Percentiles rank a stretch among this genome's conserved stretches.
Evolutionary conservation across 1,140 invertebrate genomes (phyloP).

Genomic region (Pseudomyrmex dendroicus): DNA sequence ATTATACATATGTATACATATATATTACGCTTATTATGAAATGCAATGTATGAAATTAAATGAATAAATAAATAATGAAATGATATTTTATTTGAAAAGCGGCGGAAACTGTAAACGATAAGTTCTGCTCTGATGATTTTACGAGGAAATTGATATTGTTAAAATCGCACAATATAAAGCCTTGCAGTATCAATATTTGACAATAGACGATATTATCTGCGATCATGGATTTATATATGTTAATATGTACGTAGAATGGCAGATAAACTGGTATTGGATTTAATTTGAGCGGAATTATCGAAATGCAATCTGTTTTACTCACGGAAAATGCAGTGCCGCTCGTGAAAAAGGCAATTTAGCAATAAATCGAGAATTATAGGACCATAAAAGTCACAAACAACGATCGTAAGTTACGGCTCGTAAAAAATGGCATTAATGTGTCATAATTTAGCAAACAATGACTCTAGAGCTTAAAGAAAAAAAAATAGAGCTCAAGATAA

Average conservation of each 20-base stretch:
- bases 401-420: constrained; percentile 1
- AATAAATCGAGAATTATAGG: constrained; percentile 29
- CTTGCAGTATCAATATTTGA: constrained; percentile 13
- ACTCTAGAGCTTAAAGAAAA: not conserved
- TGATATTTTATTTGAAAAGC: not conserved
- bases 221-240: not conserved
- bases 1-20: not conserved
- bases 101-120: not conserved
- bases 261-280: not conserved
- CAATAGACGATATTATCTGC: not conserved
- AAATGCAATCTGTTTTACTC: constrained; percentile 35
- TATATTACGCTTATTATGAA: not conserved
- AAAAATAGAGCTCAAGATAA: no score
- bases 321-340: constrained; percentile 2
- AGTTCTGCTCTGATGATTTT: constrained; percentile 1
- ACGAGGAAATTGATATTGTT: constrained; percentile 21
- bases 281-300: constrained; percentile 25
- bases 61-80: constrained; percentile 12
- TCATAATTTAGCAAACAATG: constrained; percentile 8
- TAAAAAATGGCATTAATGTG: not conserved
- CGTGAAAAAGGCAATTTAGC: constrained; percentile 38
- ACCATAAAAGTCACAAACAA: constrained; percentile 21
- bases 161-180: constrained; percentile 17
- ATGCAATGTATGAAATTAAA: not conserved
- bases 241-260: constrained; percentile 1